A percentile compares a stretch with the other conserved stretches of the same genome.
Evolutionary conservation across 2,113 vertebrate species (phyloP).

Genomic region (Psilopsiagon aurifrons): DNA sequence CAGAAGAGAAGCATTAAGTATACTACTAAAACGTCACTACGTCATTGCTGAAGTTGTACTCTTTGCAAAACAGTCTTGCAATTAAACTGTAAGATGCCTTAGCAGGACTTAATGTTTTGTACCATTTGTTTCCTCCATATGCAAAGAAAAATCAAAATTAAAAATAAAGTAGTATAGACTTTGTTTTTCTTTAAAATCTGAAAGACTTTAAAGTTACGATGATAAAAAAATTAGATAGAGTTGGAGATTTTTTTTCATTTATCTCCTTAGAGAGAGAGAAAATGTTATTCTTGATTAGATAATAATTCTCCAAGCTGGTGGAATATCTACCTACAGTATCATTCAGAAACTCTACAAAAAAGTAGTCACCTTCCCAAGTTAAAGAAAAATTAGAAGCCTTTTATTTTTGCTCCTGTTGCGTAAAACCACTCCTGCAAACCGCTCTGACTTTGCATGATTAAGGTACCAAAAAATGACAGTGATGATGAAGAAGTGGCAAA

Average conservation of each 20-base stretch:
- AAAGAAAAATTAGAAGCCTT: not conserved
- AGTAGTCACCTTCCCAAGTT: not conserved
- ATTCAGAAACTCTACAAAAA: not conserved
- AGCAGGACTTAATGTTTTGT: not conserved
- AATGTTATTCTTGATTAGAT: not conserved
- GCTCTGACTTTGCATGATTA: not conserved
- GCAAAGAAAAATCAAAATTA: not conserved
- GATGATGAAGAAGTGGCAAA: not conserved
- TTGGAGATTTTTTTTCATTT: not conserved
- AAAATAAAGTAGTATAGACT: not conserved
- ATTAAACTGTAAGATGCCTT: not conserved
- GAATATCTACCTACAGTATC: not conserved
- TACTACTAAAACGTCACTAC: fast-evolving
- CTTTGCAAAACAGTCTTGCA: not conserved
- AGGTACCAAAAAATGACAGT: not conserved
- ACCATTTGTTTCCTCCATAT: not conserved
- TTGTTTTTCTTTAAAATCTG: not conserved
- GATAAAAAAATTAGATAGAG: not conserved
- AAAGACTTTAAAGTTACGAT: not conserved
- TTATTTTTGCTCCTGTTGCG: not conserved
- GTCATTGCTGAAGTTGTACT: not conserved
- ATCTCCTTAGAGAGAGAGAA: not conserved
- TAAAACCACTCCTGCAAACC: not conserved
- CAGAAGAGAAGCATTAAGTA: not conserved
- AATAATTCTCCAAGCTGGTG: not conserved